Evolutionary conservation across 2,888 invertebrate genomes (phyloP).

Genomic region (Cheilosia variabilis): DNA sequence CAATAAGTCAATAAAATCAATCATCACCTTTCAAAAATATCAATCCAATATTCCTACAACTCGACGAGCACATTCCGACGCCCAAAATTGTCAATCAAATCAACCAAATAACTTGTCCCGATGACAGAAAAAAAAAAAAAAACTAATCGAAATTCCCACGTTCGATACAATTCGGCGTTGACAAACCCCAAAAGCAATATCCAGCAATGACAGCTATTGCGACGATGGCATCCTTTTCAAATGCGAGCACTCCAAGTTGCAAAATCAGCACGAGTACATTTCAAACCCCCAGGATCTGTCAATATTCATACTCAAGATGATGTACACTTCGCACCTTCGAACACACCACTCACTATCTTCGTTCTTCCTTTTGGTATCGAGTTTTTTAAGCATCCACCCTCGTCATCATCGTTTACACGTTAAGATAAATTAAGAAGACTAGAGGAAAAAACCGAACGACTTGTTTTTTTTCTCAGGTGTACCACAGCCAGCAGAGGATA

Average conservation of each 20-base stretch:
- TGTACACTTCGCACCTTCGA: constrained; percentile 4
- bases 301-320: constrained; percentile 28
- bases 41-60: background rate
- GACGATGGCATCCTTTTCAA: constrained; percentile 51
- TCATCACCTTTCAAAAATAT: background rate
- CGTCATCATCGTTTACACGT: constrained; percentile 72
- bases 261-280: constrained; percentile 40
- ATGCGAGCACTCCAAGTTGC: constrained; percentile 26
- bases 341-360: constrained; percentile 24
- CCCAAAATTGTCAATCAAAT: constrained; percentile 61
- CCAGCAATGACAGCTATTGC: constrained; percentile 26
- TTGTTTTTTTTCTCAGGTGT: constrained; percentile 42
- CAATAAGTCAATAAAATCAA: too few species aligned
- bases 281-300: constrained; percentile 46
- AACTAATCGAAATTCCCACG: constrained; percentile 59
- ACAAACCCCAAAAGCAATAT: constrained; percentile 55
- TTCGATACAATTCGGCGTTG: constrained; percentile 69
- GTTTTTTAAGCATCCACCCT: constrained; percentile 24
- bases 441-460: constrained; percentile 4
- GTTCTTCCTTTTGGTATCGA: background rate
- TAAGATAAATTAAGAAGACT: constrained; percentile 72
- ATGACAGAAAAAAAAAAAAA: constrained; percentile 30
- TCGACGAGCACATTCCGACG: constrained; percentile 22
- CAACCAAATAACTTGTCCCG: constrained; percentile 54
- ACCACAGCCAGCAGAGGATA: constrained; percentile 6